phyloP scores from a whole-genome alignment of 2,113 vertebrate genomes.

The Anhinga rufa region DNA sequence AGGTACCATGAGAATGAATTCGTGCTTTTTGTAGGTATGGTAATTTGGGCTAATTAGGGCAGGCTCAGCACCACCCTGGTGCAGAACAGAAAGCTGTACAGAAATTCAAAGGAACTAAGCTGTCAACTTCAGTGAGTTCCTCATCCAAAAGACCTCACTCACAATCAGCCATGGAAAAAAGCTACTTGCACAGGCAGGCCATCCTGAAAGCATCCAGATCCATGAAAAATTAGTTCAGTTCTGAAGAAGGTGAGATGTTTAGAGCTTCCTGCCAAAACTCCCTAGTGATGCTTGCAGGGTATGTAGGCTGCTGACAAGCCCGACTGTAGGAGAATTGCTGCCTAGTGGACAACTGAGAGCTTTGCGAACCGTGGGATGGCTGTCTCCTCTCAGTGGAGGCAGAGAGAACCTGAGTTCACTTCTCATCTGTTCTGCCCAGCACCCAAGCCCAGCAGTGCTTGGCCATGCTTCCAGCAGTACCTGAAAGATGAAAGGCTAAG shows the following conservation, averaged over 20 bases:
- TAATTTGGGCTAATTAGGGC: slow-evolving; percentile 47
- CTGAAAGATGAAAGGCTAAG: background rate
- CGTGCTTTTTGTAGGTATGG: background rate
- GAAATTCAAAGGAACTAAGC: slow-evolving; percentile 25
- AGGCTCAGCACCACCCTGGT: slow-evolving; percentile 29
- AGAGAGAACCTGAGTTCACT: background rate
- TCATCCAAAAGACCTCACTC: slow-evolving; percentile 3
- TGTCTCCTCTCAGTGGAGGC: background rate
- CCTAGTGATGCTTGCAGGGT: background rate
- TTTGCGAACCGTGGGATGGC: background rate
- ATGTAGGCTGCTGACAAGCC: background rate
- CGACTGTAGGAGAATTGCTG: background rate
- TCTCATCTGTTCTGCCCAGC: background rate
- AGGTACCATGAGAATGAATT: slow-evolving; percentile 16
- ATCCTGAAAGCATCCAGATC: background rate
- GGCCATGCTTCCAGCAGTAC: background rate
- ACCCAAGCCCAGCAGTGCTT: background rate
- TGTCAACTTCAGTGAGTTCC: slow-evolving; percentile 10
- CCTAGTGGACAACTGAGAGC: background rate
- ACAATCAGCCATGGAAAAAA: background rate
- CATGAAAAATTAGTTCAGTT: background rate
- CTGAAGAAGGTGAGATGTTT: background rate
- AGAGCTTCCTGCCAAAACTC: background rate
- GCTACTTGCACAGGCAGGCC: slow-evolving; percentile 30
- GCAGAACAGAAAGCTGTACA: background rate